Percentiles rank a stretch among this genome's conserved stretches.
phyloP scores from a whole-genome alignment of 1,140 invertebrate genomes.

The Patella vulgata region DNA sequence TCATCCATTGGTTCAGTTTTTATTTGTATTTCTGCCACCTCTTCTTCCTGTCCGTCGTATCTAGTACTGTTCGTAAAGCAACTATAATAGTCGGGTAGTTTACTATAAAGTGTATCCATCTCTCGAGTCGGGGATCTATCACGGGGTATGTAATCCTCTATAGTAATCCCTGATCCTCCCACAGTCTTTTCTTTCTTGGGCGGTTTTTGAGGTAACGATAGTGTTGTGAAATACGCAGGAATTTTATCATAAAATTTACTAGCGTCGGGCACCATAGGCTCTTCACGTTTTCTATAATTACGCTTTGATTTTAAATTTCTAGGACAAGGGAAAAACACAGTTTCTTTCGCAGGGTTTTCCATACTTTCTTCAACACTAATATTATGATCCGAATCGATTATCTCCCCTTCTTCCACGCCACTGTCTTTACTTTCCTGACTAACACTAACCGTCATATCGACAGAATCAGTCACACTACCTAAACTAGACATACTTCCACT shows the following conservation, averaged over 20 bases:
- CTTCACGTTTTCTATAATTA: constrained; percentile 31
- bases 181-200: constrained; percentile 31
- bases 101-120: constrained; percentile 34
- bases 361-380: neutral
- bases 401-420: neutral
- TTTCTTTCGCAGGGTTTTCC: neutral
- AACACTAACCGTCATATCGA: neutral
- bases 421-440: neutral
- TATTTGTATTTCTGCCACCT: neutral
- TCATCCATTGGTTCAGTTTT: no score
- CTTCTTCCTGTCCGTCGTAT: constrained; percentile 39
- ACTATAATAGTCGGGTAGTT: constrained; percentile 59
- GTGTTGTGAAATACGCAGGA: constrained; percentile 54
- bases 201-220: constrained; percentile 48
- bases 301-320: constrained; percentile 11
- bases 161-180: constrained; percentile 20
- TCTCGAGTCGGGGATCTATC: constrained; percentile 41
- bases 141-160: constrained; percentile 41
- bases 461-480: no score
- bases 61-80: constrained; percentile 63
- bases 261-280: constrained; percentile 14
- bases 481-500: no score
- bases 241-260: constrained; percentile 55
- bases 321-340: constrained; percentile 1
- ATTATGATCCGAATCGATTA: neutral